These are phyloP conservation scores for Cyclopterus lumpus DNA, from an alignment of 2,797 vertebrate species.

Conservation along the genomic window DNA sequence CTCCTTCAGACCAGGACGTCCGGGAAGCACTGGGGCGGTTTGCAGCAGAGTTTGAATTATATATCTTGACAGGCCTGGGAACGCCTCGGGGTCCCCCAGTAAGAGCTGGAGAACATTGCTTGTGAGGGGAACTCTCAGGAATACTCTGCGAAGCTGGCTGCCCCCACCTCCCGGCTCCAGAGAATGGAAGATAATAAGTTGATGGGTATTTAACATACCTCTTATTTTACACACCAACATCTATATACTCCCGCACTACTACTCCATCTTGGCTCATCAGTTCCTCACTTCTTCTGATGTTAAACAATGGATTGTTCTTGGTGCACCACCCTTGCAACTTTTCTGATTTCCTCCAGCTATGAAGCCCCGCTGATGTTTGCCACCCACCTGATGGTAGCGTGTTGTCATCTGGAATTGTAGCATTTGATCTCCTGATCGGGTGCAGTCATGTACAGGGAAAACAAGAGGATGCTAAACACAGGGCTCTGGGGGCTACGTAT, in stretches of 20 bases:
- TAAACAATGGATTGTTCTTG: background rate
- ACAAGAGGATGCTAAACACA: background rate
- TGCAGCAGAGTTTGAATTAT: background rate
- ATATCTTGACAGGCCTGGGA: too few relatives aligned
- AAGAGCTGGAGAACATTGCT: background rate
- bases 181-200: background rate
- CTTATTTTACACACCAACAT: background rate
- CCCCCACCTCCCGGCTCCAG: background rate
- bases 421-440: background rate
- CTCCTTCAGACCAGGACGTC: too few relatives aligned
- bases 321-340: background rate
- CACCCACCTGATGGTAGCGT: background rate
- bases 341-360: background rate
- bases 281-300: background rate
- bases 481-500: background rate
- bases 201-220: background rate
- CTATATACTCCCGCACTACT: background rate
- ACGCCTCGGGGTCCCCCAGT: background rate
- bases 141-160: background rate
- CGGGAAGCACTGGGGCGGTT: too few relatives aligned
- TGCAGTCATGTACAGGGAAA: background rate
- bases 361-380: conserved; percentile 1
- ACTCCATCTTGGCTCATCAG: background rate
- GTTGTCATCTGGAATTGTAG: background rate
- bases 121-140: background rate